Conservation (phyloP, 2,797 vertebrate genomes). For the Alca torda region DNA sequence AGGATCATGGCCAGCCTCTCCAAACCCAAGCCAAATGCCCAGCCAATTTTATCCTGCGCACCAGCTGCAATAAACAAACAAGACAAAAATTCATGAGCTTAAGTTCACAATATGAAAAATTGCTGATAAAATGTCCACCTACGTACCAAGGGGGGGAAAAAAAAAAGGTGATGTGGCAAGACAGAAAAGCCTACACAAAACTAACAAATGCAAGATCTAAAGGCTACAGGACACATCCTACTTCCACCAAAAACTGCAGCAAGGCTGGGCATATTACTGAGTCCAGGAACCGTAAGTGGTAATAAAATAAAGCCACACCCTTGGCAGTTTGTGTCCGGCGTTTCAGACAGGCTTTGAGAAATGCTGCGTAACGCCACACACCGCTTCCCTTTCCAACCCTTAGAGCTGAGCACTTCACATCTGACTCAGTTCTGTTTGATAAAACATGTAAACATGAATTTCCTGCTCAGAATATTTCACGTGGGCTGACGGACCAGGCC, state of each 20-base stretch:
- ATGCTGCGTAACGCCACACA: not conserved
- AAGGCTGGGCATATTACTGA: not conserved
- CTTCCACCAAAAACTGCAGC: not conserved
- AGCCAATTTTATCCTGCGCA: slow-evolving; percentile 86
- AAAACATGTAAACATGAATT: not conserved
- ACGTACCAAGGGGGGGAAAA: not conserved
- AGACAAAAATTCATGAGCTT: slow-evolving; percentile 13
- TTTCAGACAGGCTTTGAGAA: not conserved
- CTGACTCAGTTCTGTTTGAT: not conserved
- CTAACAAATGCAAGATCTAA: not conserved
- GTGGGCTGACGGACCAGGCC: not conserved
- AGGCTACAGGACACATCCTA: not conserved
- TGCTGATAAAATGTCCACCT: not conserved
- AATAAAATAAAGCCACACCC: not conserved
- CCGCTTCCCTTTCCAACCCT: not conserved
- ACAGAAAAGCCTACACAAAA: not conserved
- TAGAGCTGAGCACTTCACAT: not conserved
- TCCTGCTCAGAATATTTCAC: not conserved
- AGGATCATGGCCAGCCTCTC: slow-evolving; percentile 94
- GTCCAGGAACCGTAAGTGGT: not conserved
- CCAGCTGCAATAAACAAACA: slow-evolving; percentile 80
- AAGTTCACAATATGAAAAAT: not conserved
- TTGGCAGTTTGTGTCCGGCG: not conserved
- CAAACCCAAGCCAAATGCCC: slow-evolving; percentile 94
- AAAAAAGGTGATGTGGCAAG: not conserved